phyloP scores from a whole-genome alignment of 2,113 vertebrate species.

The Cricetomys ansorgei region DNA sequence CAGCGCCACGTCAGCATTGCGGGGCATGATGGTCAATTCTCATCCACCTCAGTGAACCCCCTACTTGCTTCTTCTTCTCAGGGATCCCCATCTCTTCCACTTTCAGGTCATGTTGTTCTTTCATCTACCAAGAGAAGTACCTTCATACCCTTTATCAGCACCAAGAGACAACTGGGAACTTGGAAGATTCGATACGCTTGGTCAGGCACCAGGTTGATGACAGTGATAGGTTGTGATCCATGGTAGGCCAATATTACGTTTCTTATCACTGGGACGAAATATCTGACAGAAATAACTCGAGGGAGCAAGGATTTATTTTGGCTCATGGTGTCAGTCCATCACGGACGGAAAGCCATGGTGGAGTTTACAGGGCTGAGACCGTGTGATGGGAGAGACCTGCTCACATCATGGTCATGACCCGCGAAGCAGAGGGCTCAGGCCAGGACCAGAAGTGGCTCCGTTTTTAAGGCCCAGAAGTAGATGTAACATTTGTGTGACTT shows the following conservation, averaged over 20 bases:
- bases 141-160: too few species aligned
- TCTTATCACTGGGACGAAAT: not conserved
- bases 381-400: not conserved
- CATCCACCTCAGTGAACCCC: not conserved
- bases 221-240: not conserved
- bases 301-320: not conserved
- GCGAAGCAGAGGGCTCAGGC: not conserved
- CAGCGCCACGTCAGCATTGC: rapidly evolving
- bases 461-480: not conserved
- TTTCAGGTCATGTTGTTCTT: too few species aligned
- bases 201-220: not conserved
- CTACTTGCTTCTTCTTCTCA: not conserved
- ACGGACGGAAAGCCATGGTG: not conserved
- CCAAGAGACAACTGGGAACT: too few species aligned
- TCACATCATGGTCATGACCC: not conserved
- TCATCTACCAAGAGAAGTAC: too few species aligned
- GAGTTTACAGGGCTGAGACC: not conserved
- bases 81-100: not conserved
- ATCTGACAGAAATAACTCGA: not conserved
- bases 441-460: not conserved
- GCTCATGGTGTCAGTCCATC: not conserved
- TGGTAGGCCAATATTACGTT: not conserved
- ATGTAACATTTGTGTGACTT: not conserved
- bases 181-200: not conserved
- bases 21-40: too few species aligned